A percentile compares a stretch with the other conserved stretches of the same genome.
Conservation (phyloP, 1,140 invertebrate genomes). For the Anoplophora glabripennis region DNA sequence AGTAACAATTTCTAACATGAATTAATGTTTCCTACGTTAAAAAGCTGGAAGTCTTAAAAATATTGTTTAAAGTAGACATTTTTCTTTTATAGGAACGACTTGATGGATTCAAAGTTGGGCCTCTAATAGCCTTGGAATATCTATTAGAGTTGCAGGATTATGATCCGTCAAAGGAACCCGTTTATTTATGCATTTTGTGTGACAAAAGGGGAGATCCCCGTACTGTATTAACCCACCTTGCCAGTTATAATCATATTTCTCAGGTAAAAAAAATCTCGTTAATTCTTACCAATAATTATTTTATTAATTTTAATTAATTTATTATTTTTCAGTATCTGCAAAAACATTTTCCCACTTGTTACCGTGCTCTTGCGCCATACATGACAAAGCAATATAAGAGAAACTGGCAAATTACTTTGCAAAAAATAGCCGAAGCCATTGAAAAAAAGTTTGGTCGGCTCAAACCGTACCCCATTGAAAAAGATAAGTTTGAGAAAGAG, state of each 20-base stretch:
- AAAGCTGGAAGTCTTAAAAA: neutral
- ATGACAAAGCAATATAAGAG: slow-evolving; percentile 52
- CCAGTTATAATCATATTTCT: slow-evolving; percentile 63
- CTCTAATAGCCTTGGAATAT: slow-evolving; percentile 63
- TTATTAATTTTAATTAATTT: neutral
- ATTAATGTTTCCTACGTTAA: neutral
- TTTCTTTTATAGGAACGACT: slow-evolving; percentile 37
- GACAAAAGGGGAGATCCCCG: slow-evolving; percentile 71
- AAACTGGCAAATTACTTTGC: slow-evolving; percentile 54
- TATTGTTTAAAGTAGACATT: slow-evolving; percentile 5
- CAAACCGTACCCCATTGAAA: slow-evolving; percentile 56
- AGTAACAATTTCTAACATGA: too few species aligned
- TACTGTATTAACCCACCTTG: slow-evolving; percentile 71
- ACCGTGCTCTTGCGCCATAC: slow-evolving; percentile 42
- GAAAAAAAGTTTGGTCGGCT: slow-evolving; percentile 61
- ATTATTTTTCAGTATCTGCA: slow-evolving; percentile 51
- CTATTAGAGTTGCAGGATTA: slow-evolving; percentile 65
- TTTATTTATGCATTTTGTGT: slow-evolving; percentile 72
- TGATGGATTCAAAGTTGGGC: slow-evolving; percentile 44
- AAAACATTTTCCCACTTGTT: slow-evolving; percentile 55
- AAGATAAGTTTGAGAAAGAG: slow-evolving; percentile 55
- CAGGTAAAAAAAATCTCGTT: slow-evolving; percentile 29
- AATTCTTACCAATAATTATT: neutral
- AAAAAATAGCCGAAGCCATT: slow-evolving; percentile 58
- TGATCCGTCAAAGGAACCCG: slow-evolving; percentile 59